Percentiles rank a stretch among this genome's conserved stretches.
Conservation (phyloP, 2,888 invertebrate genomes). For the Tortricodes alternella region DNA sequence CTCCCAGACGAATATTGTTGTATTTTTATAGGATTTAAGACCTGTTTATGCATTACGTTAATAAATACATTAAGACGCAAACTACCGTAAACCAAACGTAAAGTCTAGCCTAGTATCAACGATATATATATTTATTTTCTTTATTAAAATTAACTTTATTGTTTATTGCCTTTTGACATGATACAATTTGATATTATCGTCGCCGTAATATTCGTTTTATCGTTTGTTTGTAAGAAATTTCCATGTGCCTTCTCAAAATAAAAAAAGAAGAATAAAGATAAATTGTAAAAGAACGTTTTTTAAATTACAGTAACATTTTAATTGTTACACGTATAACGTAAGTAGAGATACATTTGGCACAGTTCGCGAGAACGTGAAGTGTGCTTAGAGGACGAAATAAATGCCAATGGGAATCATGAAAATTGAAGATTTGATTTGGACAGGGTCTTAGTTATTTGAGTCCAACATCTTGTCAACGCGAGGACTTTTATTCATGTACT, state of each 20-base stretch:
- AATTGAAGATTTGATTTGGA: too few relatives aligned
- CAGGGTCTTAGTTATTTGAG: too few relatives aligned
- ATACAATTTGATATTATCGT: constrained; percentile 28
- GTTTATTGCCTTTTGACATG: constrained; percentile 17
- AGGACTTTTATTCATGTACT: too few relatives aligned
- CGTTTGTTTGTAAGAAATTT: constrained; percentile 77
- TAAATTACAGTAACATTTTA: constrained; percentile 61
- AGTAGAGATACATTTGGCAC: constrained; percentile 69
- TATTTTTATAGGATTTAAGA: constrained; percentile 78
- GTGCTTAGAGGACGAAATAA: constrained; percentile 39
- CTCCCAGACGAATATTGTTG: constrained; percentile 67
- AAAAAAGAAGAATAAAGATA: constrained; percentile 59
- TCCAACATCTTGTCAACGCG: too few relatives aligned
- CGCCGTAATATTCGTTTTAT: constrained; percentile 46
- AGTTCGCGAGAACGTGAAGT: constrained; percentile 46
- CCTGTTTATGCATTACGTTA: constrained; percentile 61
- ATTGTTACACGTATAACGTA: constrained; percentile 69
- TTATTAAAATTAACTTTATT: constrained; percentile 1
- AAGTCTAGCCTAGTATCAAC: constrained; percentile 20
- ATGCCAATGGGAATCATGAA: too few relatives aligned
- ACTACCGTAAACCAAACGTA: constrained; percentile 9
- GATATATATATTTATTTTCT: constrained; percentile 8
- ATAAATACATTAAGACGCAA: constrained; percentile 36
- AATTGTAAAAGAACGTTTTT: constrained; percentile 68
- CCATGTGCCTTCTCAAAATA: constrained; percentile 81